Base-by-base conservation (phyloP, 2,797 vertebrate genomes). In the Pteronotus mesoamericanus region DNA sequence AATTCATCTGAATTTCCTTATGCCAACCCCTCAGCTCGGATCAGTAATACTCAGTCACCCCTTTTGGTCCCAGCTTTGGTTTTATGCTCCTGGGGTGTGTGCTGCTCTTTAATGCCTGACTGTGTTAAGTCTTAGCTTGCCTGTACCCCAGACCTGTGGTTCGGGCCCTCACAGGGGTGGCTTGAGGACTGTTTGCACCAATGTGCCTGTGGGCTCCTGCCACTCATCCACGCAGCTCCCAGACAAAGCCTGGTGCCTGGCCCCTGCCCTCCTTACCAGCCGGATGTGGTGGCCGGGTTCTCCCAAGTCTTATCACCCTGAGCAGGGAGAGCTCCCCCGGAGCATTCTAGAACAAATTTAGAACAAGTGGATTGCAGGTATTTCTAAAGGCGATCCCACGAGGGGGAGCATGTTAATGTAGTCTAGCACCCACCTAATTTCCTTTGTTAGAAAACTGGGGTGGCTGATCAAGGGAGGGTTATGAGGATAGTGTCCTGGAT, bases 301-400 rank as follows among this genome's bases (percentile, higher is more conserved):
- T 66, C 71, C 68, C 39, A 66, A 44, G 34, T 48, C 69, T 69
- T 51, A 22, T 71, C 42, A 57, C 7, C 34, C 42, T 0, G 24
- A 83, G 37, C n/a, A 97, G 19, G 19, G 51, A 44, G 46, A 55
- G 11, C 29, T 66, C 14, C 46, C 64, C 37, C 2, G 5, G 74
- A 74, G 79, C 22, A 66, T 88, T 94, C 93, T 89, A 92, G 71
- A 95, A 91, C 9, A 85, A 72, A 59, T 89, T 87, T 77, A 78
- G 42, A 51, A 59, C 59, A 66, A 86, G 57, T 39, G 21, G 37
- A 39, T 82, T 34, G 15, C 46, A 59, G 32, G 15, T 42, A 85
- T 39, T 82, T 68, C 84, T 94, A 48, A 64, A 78, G 12, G 74
- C 69, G 44, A 61, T 66, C 37, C 48, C 24, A 2, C 24, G 29